Evolutionary conservation across 2,888 invertebrate species (phyloP).

Genomic region (Rhagonycha lutea): DNA sequence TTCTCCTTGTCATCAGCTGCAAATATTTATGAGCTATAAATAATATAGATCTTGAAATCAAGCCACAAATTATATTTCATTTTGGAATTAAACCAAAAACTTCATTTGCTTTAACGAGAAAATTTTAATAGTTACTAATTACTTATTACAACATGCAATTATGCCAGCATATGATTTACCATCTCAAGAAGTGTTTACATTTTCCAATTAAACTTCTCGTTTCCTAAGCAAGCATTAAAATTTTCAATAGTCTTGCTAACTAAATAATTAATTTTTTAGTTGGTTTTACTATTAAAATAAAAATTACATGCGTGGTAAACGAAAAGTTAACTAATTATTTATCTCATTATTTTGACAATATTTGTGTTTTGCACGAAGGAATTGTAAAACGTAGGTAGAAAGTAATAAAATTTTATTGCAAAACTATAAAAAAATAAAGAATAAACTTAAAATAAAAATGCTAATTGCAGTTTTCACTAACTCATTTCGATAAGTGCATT

Average conservation of each 20-base stretch:
- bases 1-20: too few relatives aligned
- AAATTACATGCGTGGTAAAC: background rate
- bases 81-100: background rate
- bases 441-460: background rate
- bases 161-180: background rate
- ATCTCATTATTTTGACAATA: background rate
- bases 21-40: background rate
- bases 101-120: background rate
- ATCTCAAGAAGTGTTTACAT: background rate
- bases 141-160: background rate
- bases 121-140: background rate
- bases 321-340: background rate
- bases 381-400: background rate
- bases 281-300: background rate
- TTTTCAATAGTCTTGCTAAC: background rate
- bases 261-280: background rate
- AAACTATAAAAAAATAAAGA: background rate
- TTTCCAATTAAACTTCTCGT: background rate
- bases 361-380: background rate
- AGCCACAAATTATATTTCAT: background rate
- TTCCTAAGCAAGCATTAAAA: background rate
- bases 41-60: too few relatives aligned
- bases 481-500: background rate
- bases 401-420: background rate
- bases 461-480: background rate